Conservation (phyloP, 2,797 vertebrate species). For the Columba guinea region DNA sequence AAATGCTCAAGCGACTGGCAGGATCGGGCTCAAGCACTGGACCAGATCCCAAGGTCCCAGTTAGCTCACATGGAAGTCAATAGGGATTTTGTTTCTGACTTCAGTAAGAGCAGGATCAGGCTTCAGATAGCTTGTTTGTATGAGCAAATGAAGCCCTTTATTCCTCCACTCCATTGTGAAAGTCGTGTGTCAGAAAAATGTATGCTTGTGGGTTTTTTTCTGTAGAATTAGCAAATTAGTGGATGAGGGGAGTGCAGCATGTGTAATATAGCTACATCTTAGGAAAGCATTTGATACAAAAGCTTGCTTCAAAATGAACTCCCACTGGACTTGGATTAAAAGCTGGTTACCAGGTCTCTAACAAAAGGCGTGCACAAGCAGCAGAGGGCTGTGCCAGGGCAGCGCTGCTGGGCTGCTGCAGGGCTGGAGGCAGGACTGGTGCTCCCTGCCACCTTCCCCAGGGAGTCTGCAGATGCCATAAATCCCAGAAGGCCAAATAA, state of each 20-base stretch:
- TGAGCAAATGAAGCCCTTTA: not conserved
- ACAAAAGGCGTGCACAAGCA: conserved; percentile 13
- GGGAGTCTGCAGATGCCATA: not conserved
- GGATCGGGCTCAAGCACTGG: not conserved
- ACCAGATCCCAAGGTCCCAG: not conserved
- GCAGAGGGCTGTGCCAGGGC: accelerated
- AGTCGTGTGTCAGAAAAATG: not conserved
- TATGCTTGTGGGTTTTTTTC: not conserved
- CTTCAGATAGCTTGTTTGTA: not conserved
- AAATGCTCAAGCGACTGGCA: not conserved
- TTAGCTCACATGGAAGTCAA: not conserved
- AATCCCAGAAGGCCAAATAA: not conserved
- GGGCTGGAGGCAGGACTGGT: not conserved
- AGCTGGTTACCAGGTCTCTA: conserved; percentile 33
- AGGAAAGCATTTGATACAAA: not conserved
- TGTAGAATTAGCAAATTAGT: conserved; percentile 48
- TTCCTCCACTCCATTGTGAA: not conserved
- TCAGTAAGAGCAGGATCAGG: not conserved
- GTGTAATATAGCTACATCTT: not conserved
- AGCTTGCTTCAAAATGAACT: conserved; percentile 43
- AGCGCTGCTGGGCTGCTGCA: not conserved
- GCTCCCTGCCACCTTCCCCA: not conserved
- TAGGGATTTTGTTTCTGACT: not conserved
- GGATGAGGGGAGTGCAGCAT: conserved; percentile 10
- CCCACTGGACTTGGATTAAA: not conserved